These are phyloP conservation scores for Platypus cylindrus DNA, from an alignment of 2,888 invertebrate genomes.

Conservation along the genomic window DNA sequence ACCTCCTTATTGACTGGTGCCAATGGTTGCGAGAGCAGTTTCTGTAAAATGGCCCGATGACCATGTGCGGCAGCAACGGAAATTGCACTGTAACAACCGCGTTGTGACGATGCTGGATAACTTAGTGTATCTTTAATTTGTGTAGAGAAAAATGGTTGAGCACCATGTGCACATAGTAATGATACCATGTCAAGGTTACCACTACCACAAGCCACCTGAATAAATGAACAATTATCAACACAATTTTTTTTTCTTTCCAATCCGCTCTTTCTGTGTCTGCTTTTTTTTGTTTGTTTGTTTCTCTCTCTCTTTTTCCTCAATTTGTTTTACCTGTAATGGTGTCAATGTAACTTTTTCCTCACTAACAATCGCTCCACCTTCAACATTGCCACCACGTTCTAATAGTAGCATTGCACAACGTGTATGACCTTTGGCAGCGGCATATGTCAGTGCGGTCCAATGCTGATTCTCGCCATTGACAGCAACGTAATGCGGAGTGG, in stretches of 20 bases:
- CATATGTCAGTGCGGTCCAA: slow-evolving; percentile 85
- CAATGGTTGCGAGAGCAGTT: slow-evolving; percentile 61
- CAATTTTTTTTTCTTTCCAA: too few relatives aligned
- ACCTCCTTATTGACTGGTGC: slow-evolving; percentile 57
- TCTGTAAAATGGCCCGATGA: slow-evolving; percentile 64
- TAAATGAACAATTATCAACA: slow-evolving; percentile 1
- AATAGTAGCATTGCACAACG: slow-evolving; percentile 49
- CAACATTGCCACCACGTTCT: slow-evolving; percentile 70
- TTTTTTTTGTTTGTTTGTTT: too few relatives aligned
- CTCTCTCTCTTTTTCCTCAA: background rate
- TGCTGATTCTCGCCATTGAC: slow-evolving; percentile 56
- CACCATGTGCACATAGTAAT: slow-evolving; percentile 68
- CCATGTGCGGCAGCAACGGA: slow-evolving; percentile 85
- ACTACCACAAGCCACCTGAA: slow-evolving; percentile 62
- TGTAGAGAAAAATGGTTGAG: slow-evolving; percentile 78
- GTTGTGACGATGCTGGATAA: slow-evolving; percentile 74
- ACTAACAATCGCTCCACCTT: slow-evolving; percentile 70
- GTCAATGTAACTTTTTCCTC: slow-evolving; percentile 81
- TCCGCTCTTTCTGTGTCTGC: too few relatives aligned
- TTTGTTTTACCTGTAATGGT: slow-evolving; percentile 71
- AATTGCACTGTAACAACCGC: slow-evolving; percentile 79
- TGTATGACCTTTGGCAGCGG: slow-evolving; percentile 48
- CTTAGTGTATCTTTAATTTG: slow-evolving; percentile 72
- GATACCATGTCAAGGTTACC: slow-evolving; percentile 72
- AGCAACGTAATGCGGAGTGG: slow-evolving; percentile 37